Evolutionary conservation across 2,113 vertebrate species (phyloP).

Genomic region (Dicerorhinus sumatrensis): DNA sequence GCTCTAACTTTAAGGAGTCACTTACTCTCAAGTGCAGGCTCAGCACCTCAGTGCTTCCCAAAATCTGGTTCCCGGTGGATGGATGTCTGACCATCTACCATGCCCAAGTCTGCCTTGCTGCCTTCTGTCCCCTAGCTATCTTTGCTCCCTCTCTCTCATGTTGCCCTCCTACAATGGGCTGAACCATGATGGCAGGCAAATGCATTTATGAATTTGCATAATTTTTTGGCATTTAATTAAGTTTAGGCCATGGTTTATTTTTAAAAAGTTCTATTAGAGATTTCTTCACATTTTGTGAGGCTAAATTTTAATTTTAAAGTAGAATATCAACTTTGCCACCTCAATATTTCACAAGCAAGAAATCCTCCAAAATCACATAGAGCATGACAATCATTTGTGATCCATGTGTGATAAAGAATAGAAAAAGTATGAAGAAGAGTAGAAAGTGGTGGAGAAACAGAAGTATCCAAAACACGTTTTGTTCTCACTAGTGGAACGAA

Average conservation of each 20-base stretch:
- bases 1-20: not conserved
- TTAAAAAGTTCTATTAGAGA: not conserved
- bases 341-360: slow-evolving; percentile 31
- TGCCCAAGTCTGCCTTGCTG: not conserved
- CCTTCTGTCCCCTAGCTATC: not conserved
- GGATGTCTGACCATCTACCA: not conserved
- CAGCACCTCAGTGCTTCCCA: not conserved
- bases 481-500: not conserved
- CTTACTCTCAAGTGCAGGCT: not conserved
- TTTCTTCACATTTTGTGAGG: slow-evolving; percentile 6
- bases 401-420: not conserved
- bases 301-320: slow-evolving; percentile 43
- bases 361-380: not conserved
- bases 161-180: not conserved
- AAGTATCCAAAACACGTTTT: not conserved
- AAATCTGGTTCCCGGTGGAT: not conserved
- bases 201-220: not conserved
- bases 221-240: not conserved
- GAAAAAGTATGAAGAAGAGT: not conserved
- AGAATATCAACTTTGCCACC: not conserved
- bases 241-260: not conserved
- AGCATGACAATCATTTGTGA: not conserved
- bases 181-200: not conserved
- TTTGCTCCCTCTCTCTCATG: not conserved
- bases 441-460: not conserved